phyloP scores from a whole-genome alignment of 2,797 vertebrate species.

The Dermochelys coriacea region DNA sequence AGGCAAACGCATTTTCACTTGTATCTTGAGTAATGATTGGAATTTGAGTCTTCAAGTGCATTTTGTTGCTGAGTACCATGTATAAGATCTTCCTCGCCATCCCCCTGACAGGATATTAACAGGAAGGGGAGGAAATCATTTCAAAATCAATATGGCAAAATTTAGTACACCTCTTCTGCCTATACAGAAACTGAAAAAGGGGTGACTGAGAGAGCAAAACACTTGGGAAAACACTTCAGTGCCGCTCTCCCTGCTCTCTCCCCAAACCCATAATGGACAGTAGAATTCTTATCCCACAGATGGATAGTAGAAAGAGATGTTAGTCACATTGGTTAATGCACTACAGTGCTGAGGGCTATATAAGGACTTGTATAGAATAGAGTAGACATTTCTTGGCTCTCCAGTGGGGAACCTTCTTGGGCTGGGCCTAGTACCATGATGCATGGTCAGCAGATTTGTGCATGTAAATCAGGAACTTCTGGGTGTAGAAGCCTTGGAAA shows the following conservation, averaged over 20 bases:
- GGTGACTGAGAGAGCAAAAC: neutral
- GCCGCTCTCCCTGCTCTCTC: neutral
- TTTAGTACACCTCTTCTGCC: neutral
- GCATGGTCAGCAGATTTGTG: neutral
- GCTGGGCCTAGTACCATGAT: neutral
- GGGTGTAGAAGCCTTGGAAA: neutral
- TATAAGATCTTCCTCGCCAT: neutral
- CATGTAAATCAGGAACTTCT: neutral
- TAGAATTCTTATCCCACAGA: too few relatives aligned
- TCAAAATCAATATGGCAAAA: neutral
- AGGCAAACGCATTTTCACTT: neutral
- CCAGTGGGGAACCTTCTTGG: neutral
- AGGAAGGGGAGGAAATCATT: neutral
- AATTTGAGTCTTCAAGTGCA: accelerated
- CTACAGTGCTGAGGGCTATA: neutral
- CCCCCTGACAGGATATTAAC: neutral
- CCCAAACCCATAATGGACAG: neutral
- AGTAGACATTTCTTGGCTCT: neutral
- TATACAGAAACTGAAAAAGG: neutral
- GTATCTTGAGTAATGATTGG: neutral
- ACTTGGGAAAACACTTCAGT: neutral
- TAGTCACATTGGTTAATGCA: too few relatives aligned
- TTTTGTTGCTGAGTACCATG: neutral
- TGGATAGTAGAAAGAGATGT: too few relatives aligned
- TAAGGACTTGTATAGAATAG: neutral